Conservation (phyloP, 2,888 invertebrate genomes). For the Laspeyria flexula region DNA sequence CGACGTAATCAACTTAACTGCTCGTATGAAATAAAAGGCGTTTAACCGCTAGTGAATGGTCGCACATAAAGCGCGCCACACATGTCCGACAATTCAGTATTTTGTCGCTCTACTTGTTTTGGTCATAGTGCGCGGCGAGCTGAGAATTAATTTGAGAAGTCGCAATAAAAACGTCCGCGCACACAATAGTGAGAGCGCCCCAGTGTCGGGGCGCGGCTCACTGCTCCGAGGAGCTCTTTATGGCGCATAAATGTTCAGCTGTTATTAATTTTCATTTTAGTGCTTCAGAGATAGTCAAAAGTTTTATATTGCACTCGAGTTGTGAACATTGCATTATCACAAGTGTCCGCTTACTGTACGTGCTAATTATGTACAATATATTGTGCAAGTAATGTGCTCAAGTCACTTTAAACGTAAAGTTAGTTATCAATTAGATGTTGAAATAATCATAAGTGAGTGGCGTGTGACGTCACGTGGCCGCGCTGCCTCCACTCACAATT, state of each 20-base stretch:
- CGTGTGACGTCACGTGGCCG: too few relatives aligned
- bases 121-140: background rate
- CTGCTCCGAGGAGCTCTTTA: slow-evolving; percentile 10
- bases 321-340: background rate
- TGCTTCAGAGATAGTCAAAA: slow-evolving; percentile 1
- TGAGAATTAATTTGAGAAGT: background rate
- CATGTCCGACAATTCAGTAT: background rate
- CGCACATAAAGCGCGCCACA: background rate
- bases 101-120: background rate
- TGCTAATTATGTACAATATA: too few relatives aligned
- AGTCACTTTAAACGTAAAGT: too few relatives aligned
- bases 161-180: background rate
- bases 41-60: background rate
- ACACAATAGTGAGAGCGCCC: background rate
- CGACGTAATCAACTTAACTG: slow-evolving; percentile 1
- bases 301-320: background rate
- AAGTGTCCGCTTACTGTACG: background rate
- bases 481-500: too few relatives aligned
- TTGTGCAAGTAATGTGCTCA: too few relatives aligned
- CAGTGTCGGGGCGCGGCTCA: background rate
- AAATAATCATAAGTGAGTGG: too few relatives aligned
- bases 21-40: slow-evolving; percentile 2
- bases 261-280: slow-evolving; percentile 16
- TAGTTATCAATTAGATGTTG: too few relatives aligned
- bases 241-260: slow-evolving; percentile 10